Evolutionary conservation across 2,113 vertebrate genomes (phyloP).

Genomic region (Spea multiplicata): DNA sequence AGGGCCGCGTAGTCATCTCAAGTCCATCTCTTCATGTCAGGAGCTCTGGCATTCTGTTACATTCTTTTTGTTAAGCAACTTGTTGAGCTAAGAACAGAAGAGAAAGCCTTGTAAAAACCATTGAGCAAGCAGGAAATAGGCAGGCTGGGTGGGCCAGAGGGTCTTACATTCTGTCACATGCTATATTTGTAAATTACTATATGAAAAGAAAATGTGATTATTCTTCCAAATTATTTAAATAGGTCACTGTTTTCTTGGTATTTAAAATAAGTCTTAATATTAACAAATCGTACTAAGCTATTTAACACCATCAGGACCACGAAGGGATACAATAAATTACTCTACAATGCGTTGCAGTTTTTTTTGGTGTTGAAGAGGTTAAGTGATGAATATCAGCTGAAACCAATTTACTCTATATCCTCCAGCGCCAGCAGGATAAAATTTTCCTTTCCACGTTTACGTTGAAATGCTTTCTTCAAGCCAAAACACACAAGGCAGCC

Average conservation of each 20-base stretch:
- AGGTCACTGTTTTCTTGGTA: not conserved
- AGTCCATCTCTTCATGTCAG: too few species aligned
- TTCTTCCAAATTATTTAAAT: not conserved
- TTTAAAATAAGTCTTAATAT: not conserved
- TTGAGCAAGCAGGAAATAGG: not conserved
- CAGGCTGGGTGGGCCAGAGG: not conserved
- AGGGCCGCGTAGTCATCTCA: too few species aligned
- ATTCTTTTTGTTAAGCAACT: too few species aligned
- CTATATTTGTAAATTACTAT: not conserved
- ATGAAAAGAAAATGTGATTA: not conserved
- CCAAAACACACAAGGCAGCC: constrained; percentile 95
- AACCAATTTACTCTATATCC: constrained; percentile 89
- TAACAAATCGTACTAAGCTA: not conserved
- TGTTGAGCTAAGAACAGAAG: too few species aligned
- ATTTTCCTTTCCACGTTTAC: constrained; percentile 93
- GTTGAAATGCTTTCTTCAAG: constrained; percentile 91
- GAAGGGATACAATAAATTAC: not conserved
- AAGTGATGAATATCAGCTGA: constrained; percentile 89
- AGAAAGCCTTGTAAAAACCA: too few species aligned
- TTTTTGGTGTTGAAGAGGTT: constrained; percentile 69
- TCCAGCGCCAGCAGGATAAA: constrained; percentile 88
- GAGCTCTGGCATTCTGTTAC: too few species aligned
- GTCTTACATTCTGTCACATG: not conserved
- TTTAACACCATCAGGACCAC: not conserved
- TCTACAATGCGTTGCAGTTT: not conserved